These are phyloP conservation scores for Triplophysa rosa DNA, from an alignment of 2,113 vertebrate species.

Conservation along the genomic window DNA sequence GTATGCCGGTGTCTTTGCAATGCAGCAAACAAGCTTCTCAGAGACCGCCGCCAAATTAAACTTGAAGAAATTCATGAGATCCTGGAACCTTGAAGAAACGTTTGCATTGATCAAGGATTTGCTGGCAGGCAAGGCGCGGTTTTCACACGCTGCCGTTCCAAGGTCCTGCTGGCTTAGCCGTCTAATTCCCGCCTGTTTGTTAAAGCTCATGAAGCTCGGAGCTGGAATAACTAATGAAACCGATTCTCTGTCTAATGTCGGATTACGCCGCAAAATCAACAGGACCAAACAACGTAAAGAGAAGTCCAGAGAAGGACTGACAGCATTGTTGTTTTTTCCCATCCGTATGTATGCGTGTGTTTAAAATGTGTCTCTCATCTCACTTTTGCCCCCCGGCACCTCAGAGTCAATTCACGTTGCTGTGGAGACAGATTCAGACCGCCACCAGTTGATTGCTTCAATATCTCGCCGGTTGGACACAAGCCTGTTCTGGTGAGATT, in stretches of 20 bases:
- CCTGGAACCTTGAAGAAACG: slow-evolving; percentile 47
- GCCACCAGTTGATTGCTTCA: slow-evolving; percentile 39
- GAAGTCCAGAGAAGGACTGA: not conserved
- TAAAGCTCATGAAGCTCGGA: slow-evolving; percentile 43
- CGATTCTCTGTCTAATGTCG: slow-evolving; percentile 30
- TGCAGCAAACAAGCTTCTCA: slow-evolving; percentile 9
- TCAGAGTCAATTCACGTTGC: not conserved
- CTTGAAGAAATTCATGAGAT: slow-evolving; percentile 51
- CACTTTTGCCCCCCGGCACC: not conserved
- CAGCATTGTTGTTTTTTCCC: slow-evolving; percentile 41
- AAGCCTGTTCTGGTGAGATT: slow-evolving; percentile 37
- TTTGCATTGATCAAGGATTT: slow-evolving; percentile 56
- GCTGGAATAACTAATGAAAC: slow-evolving; percentile 49
- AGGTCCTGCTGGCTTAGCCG: slow-evolving; percentile 47
- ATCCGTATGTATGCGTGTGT: not conserved
- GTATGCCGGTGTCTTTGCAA: not conserved
- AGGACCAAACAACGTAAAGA: slow-evolving; percentile 12
- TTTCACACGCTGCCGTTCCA: slow-evolving; percentile 44
- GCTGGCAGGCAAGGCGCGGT: slow-evolving; percentile 42
- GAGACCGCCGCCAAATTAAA: slow-evolving; percentile 38
- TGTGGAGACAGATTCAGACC: slow-evolving; percentile 21
- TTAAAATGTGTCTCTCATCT: not conserved
- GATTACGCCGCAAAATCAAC: slow-evolving; percentile 47
- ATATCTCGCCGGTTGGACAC: slow-evolving; percentile 24
- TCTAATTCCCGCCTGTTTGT: slow-evolving; percentile 54